These are phyloP conservation scores for Ooceraea biroi DNA, from an alignment of 1,140 invertebrate species.

Conservation along the genomic window DNA sequence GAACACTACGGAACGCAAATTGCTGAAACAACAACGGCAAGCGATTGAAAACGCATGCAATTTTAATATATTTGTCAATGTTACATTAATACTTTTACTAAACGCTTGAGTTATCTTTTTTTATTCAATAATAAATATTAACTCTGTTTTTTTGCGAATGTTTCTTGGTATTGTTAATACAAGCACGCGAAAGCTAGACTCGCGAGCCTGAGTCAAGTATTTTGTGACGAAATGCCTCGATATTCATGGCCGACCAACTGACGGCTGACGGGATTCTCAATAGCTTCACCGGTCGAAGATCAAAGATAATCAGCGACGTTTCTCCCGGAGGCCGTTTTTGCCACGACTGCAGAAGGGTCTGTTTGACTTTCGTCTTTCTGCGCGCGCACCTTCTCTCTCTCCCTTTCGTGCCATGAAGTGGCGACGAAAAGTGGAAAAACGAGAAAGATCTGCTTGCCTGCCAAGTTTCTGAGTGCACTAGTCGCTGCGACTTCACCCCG, in stretches of 20 bases:
- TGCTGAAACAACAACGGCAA: background rate
- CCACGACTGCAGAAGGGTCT: slow-evolving; percentile 70
- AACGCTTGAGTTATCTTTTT: too few relatives aligned
- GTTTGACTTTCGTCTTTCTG: slow-evolving; percentile 76
- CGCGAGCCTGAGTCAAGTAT: background rate
- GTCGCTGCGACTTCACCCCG: slow-evolving; percentile 59
- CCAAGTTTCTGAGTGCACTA: slow-evolving; percentile 70
- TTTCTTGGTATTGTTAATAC: background rate
- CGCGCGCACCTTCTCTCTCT: slow-evolving; percentile 1
- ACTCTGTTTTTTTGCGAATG: background rate
- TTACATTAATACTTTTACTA: too few relatives aligned
- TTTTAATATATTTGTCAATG: too few relatives aligned
- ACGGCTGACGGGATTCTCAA: slow-evolving; percentile 59
- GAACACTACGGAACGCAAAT: too few relatives aligned
- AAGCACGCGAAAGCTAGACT: too few relatives aligned
- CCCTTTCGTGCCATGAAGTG: slow-evolving; percentile 20
- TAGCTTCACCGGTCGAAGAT: slow-evolving; percentile 71
- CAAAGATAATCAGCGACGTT: slow-evolving; percentile 81
- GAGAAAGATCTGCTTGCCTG: slow-evolving; percentile 37
- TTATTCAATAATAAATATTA: too few relatives aligned
- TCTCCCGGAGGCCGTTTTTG: slow-evolving; percentile 62
- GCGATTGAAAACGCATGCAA: too few relatives aligned
- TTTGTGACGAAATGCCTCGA: background rate
- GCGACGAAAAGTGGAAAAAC: slow-evolving; percentile 39
- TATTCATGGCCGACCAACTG: slow-evolving; percentile 22